Conservation (phyloP, 2,888 invertebrate species). For the Tyria jacobaeae region DNA sequence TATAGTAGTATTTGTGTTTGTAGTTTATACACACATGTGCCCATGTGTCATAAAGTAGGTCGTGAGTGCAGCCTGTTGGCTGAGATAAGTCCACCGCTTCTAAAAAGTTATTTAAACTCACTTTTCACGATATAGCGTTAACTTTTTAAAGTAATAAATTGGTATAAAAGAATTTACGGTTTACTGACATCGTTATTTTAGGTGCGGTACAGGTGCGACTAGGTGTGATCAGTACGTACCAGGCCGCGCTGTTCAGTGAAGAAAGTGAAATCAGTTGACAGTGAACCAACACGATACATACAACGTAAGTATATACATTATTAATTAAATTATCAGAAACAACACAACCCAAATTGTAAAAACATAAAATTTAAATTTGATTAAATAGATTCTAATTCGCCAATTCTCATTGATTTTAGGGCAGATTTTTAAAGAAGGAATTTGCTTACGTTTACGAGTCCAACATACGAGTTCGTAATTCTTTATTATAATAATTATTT, state of each 20-base stretch:
- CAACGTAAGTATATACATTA: neutral
- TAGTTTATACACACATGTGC: too few species aligned
- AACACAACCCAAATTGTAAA: too few species aligned
- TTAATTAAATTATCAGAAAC: too few species aligned
- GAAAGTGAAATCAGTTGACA: constrained; percentile 37
- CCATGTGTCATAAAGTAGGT: constrained; percentile 68
- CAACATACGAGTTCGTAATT: too few species aligned
- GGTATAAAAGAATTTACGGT: constrained; percentile 16
- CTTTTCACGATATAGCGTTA: constrained; percentile 42
- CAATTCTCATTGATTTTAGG: too few species aligned
- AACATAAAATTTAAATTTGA: too few species aligned
- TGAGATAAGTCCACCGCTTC: constrained; percentile 68
- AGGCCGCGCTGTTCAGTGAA: constrained; percentile 17
- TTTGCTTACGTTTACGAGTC: too few species aligned
- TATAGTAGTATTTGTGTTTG: constrained; percentile 61
- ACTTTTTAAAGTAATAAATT: constrained; percentile 22
- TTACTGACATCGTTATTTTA: constrained; percentile 11
- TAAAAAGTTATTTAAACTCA: constrained; percentile 59
- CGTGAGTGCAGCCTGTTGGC: constrained; percentile 60
- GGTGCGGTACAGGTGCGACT: constrained; percentile 24
- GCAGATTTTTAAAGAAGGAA: too few species aligned
- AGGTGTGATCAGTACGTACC: constrained; percentile 28
- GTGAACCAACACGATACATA: neutral
- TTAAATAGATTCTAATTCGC: too few species aligned
- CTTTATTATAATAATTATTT: too few species aligned